A percentile compares a stretch with the other conserved stretches of the same genome.
Evolutionary conservation across 2,888 invertebrate species (phyloP).

Genomic region (Thysanoteuthis rhombus): DNA sequence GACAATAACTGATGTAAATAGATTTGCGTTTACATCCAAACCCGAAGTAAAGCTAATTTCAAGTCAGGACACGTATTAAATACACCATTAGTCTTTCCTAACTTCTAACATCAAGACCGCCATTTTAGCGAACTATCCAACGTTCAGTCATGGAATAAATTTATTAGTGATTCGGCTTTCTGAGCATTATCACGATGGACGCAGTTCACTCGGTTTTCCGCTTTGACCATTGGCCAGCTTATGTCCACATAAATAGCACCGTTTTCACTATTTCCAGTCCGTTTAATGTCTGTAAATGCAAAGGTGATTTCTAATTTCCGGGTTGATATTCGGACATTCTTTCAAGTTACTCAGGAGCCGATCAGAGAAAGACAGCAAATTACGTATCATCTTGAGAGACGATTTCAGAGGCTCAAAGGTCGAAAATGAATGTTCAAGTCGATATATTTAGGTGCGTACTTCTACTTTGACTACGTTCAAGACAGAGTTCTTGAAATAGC

Average conservation of each 20-base stretch:
- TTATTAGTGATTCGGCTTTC: background rate
- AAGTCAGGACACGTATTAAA: background rate
- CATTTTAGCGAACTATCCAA: background rate
- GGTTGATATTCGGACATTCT: background rate
- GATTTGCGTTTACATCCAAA: too few species aligned
- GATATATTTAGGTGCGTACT: background rate
- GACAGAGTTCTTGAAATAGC: too few species aligned
- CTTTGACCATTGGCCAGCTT: background rate
- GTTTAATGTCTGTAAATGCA: background rate
- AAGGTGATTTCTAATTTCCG: background rate
- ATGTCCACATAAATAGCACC: background rate
- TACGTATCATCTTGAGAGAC: background rate
- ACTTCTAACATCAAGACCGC: background rate
- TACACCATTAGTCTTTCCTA: background rate
- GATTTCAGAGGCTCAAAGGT: background rate
- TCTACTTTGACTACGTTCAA: background rate
- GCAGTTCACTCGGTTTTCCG: background rate
- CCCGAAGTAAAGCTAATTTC: background rate
- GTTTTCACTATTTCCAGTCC: background rate
- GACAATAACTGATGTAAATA: too few species aligned
- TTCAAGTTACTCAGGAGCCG: background rate
- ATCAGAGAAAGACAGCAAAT: background rate
- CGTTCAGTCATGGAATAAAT: background rate
- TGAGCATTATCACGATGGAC: background rate
- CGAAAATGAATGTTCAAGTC: background rate